These are phyloP conservation scores for Orthosia gothica DNA, from an alignment of 2,888 invertebrate species.

Conservation along the genomic window DNA sequence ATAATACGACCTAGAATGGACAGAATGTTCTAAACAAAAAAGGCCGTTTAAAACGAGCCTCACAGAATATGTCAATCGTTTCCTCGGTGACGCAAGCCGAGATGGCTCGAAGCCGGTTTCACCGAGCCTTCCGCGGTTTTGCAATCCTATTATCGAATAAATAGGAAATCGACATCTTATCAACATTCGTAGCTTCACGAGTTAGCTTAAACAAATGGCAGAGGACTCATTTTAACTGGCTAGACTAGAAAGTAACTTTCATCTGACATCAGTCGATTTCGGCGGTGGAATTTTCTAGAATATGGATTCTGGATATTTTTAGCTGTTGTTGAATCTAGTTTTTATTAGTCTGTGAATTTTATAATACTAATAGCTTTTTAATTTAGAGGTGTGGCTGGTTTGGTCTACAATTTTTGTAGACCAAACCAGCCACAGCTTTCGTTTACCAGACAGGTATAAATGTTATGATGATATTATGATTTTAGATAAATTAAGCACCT, in stretches of 20 bases:
- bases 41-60: constrained; percentile 43
- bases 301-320: neutral
- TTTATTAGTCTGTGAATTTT: neutral
- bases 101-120: constrained; percentile 74
- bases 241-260: constrained; percentile 45
- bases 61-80: constrained; percentile 70
- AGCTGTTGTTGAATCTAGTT: neutral
- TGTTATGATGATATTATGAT: neutral
- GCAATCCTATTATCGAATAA: constrained; percentile 74
- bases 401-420: too few relatives aligned
- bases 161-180: constrained; percentile 71
- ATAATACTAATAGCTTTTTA: neutral
- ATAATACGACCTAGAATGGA: too few relatives aligned
- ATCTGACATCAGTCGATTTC: constrained; percentile 1
- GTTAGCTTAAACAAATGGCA: constrained; percentile 33
- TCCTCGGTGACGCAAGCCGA: constrained; percentile 72
- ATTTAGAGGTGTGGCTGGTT: neutral
- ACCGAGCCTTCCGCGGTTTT: constrained; percentile 79
- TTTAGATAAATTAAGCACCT: neutral
- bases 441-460: neutral
- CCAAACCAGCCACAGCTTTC: too few relatives aligned
- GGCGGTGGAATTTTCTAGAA: constrained; percentile 7
- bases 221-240: constrained; percentile 12
- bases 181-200: constrained; percentile 56
- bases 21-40: constrained; percentile 14